Evolutionary conservation across 1,140 invertebrate species (phyloP).

Genomic region (Solenopsis invicta): DNA sequence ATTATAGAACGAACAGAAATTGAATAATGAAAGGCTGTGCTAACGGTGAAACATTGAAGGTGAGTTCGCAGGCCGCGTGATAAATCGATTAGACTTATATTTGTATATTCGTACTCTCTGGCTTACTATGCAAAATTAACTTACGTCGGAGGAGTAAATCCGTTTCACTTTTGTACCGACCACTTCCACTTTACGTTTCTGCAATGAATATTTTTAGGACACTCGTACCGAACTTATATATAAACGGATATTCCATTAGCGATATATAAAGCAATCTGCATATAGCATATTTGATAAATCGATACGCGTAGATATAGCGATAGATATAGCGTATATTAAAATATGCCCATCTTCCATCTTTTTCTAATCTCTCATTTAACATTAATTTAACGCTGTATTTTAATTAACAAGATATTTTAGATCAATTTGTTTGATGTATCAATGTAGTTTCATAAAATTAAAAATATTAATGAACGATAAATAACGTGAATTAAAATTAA

Average conservation of each 20-base stretch:
- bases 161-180: neutral
- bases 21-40: conserved; percentile 17
- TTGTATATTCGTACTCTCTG: conserved; percentile 12
- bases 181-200: conserved; percentile 9
- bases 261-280: conserved; percentile 72
- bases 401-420: neutral
- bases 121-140: conserved; percentile 3
- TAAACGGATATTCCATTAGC: conserved; percentile 76
- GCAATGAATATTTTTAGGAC: conserved; percentile 76
- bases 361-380: neutral
- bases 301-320: conserved; percentile 12
- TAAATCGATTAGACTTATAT: conserved; percentile 32
- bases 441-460: neutral
- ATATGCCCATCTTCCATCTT: neutral
- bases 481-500: neutral
- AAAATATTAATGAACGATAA: neutral
- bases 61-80: conserved; percentile 3
- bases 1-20: neutral
- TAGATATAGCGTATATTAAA: neutral
- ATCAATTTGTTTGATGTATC: neutral
- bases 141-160: conserved; percentile 1
- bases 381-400: neutral
- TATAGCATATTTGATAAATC: conserved; percentile 82
- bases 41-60: conserved; percentile 18
- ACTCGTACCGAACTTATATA: conserved; percentile 57